Conservation (phyloP, 1,140 invertebrate genomes). For the Aphidius ervi region DNA sequence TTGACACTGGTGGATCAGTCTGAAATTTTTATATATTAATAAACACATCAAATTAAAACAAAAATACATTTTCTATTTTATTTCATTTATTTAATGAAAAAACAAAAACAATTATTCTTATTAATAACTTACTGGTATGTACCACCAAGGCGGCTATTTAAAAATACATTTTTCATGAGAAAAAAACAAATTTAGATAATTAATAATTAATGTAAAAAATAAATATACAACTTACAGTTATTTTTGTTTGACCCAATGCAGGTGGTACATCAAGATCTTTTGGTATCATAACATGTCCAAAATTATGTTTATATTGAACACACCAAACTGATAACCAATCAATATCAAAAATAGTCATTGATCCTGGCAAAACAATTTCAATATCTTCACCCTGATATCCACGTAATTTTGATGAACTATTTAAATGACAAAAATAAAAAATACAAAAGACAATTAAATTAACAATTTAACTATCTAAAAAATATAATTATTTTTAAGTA, state of each 20-base stretch:
- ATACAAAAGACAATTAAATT: conserved; percentile 8
- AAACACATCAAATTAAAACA: background rate
- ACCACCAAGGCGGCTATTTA: conserved; percentile 80
- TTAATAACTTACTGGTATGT: conserved; percentile 75
- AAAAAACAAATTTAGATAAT: conserved; percentile 18
- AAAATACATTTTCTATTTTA: too few species aligned
- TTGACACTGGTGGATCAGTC: too few species aligned
- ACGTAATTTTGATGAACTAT: conserved; percentile 69
- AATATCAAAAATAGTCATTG: conserved; percentile 84
- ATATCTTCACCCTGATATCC: conserved; percentile 88
- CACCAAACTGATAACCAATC: conserved; percentile 91
- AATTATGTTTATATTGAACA: conserved; percentile 80
- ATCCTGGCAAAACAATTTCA: conserved; percentile 79
- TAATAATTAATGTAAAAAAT: conserved; percentile 25
- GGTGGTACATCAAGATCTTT: conserved; percentile 86
- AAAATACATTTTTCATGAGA: conserved; percentile 16
- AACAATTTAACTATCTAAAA: background rate
- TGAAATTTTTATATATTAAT: conserved; percentile 28
- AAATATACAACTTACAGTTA: conserved; percentile 65
- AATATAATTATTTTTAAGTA: background rate
- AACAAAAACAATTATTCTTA: conserved; percentile 14
- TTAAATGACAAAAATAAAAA: background rate
- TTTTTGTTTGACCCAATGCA: conserved; percentile 81
- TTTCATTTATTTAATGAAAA: conserved; percentile 11
- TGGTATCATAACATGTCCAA: conserved; percentile 84